phyloP scores from a whole-genome alignment of 2,113 vertebrate species.

The Callocephalon fimbriatum region DNA sequence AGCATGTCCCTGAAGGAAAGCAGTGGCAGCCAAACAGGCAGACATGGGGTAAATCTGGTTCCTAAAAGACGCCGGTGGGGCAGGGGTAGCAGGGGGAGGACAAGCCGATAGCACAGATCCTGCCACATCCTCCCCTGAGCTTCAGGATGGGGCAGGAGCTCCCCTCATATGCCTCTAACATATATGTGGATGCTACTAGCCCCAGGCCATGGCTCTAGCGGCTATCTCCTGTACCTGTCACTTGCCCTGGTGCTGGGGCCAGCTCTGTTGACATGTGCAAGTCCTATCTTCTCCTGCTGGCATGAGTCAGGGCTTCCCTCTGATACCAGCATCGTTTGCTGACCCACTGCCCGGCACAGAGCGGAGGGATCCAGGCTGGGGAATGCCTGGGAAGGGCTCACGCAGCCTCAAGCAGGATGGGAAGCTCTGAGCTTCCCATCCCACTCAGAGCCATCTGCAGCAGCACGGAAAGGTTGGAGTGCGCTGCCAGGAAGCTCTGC shows the following conservation, averaged over 20 bases:
- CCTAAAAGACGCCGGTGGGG: accelerated
- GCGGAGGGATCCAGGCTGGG: neutral
- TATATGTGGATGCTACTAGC: neutral
- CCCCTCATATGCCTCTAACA: neutral
- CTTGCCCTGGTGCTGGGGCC: neutral
- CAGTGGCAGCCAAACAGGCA: neutral
- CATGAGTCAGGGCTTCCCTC: slow-evolving; percentile 5
- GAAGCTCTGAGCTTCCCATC: neutral
- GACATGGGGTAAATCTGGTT: neutral
- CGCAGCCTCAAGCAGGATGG: neutral
- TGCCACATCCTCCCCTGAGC: neutral
- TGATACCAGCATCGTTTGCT: neutral
- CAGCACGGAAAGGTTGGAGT: neutral
- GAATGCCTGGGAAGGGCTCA: neutral
- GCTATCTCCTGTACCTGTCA: neutral
- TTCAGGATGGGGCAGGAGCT: neutral
- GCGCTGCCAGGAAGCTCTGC: slow-evolving; percentile 12
- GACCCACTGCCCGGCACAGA: neutral
- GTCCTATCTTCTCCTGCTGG: neutral
- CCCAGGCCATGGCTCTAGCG: neutral
- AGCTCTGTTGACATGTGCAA: neutral
- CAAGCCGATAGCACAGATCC: accelerated
- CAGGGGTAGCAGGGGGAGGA: neutral
- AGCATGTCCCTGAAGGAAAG: neutral
- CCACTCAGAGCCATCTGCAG: neutral